Evolutionary conservation across 2,888 invertebrate species (phyloP).

Genomic region (Eulithis testata): DNA sequence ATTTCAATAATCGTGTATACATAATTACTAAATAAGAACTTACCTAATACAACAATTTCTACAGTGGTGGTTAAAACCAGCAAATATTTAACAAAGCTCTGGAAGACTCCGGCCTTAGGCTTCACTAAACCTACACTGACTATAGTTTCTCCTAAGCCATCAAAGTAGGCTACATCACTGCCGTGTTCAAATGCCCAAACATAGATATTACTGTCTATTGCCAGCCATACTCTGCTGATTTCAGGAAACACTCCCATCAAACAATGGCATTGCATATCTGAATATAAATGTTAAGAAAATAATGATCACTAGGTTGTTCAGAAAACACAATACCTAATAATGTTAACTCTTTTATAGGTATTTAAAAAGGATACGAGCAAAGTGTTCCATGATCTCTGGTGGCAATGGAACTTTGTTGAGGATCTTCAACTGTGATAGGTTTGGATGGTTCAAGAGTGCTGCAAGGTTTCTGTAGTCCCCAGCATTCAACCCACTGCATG

Average conservation of each 20-base stretch:
- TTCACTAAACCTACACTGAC: constrained; percentile 95
- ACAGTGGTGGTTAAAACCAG: constrained; percentile 97
- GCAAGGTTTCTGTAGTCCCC: constrained; percentile 95
- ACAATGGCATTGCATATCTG: constrained; percentile 98
- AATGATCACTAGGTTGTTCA: background rate
- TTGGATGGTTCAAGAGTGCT: constrained; percentile 87
- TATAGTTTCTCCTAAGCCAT: constrained; percentile 97
- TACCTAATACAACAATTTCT: constrained; percentile 95
- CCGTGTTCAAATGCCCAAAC: constrained; percentile 99
- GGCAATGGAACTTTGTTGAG: constrained; percentile 95
- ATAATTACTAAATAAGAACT: constrained; percentile 49
- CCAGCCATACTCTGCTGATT: constrained; percentile 98
- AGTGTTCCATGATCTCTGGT: constrained; percentile 97
- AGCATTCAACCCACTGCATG: constrained; percentile 95
- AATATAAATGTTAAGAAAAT: constrained; percentile 47
- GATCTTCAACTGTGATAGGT: constrained; percentile 91
- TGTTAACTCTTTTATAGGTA: background rate
- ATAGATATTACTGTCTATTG: constrained; percentile 98
- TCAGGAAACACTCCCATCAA: constrained; percentile 99
- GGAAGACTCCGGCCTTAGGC: constrained; percentile 95
- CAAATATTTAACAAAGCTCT: constrained; percentile 94
- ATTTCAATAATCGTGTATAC: background rate
- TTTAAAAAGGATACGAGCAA: constrained; percentile 93
- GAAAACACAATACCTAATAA: too few relatives aligned
- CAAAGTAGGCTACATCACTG: constrained; percentile 97